Conservation (phyloP, 2,797 vertebrate genomes). For the Hafferia zeledoni region DNA sequence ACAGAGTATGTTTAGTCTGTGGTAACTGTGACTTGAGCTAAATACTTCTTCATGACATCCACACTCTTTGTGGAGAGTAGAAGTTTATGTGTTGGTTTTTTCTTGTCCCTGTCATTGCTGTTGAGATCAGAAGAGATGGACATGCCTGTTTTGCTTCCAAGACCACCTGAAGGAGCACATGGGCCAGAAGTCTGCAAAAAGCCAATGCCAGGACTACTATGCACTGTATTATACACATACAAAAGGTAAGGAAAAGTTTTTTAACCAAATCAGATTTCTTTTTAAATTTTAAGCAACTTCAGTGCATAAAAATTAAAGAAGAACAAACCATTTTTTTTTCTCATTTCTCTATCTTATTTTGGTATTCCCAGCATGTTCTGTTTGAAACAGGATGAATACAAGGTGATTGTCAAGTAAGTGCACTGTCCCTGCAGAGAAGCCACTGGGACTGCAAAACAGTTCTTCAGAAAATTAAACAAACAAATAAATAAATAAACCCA, state of each 20-base stretch:
- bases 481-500: background rate
- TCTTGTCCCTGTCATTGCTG: background rate
- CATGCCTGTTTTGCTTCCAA: background rate
- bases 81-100: background rate
- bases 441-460: background rate
- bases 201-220: background rate
- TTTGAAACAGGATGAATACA: background rate
- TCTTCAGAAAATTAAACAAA: background rate
- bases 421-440: background rate
- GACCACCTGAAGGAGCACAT: background rate
- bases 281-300: background rate
- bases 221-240: background rate
- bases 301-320: background rate
- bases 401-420: background rate
- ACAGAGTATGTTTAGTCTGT: background rate
- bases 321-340: background rate
- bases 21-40: background rate
- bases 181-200: background rate
- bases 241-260: background rate
- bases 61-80: background rate
- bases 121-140: constrained; percentile 10
- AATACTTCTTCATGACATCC: background rate
- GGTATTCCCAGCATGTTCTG: background rate
- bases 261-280: background rate
- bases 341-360: background rate